Evolutionary conservation across 2,888 invertebrate species (phyloP).

Genomic region (Chloroclystis v-ata): DNA sequence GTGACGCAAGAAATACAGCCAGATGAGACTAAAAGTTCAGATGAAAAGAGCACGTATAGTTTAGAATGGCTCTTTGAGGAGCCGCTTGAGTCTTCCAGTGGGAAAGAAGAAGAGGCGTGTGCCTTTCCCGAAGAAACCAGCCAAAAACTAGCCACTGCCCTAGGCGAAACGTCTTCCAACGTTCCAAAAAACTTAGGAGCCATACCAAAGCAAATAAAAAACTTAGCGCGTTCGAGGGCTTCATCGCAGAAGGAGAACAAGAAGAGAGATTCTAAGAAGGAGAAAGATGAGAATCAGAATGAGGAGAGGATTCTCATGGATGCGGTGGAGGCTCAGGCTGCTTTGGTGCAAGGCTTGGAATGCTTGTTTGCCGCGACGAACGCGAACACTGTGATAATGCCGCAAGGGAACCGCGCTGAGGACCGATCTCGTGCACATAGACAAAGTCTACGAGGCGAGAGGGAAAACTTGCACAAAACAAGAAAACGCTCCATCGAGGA

Average conservation of each 20-base stretch:
- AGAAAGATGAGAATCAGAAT: conserved; percentile 65
- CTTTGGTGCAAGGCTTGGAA: conserved; percentile 75
- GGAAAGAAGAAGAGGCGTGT: conserved; percentile 44
- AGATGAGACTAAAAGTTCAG: conserved; percentile 61
- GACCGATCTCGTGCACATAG: conserved; percentile 58
- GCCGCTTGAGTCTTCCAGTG: conserved; percentile 33
- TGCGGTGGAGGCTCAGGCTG: conserved; percentile 76
- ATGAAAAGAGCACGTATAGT: conserved; percentile 68
- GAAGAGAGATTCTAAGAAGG: conserved; percentile 68
- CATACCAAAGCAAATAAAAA: conserved; percentile 82
- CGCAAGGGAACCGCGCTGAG: conserved; percentile 62
- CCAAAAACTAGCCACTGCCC: conserved; percentile 55
- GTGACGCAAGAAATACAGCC: conserved; percentile 55
- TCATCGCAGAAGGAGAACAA: conserved; percentile 79
- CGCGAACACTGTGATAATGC: conserved; percentile 72
- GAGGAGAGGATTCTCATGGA: conserved; percentile 66
- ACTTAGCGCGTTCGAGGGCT: conserved; percentile 73
- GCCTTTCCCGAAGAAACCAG: conserved; percentile 50
- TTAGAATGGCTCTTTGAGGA: conserved; percentile 74
- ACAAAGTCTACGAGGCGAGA: conserved; percentile 65
- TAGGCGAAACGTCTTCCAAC: conserved; percentile 69
- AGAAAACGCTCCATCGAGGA: conserved; percentile 76
- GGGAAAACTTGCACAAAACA: conserved; percentile 63
- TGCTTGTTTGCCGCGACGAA: conserved; percentile 72
- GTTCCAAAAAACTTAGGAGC: conserved; percentile 83